Base-by-base conservation (phyloP, 2,797 vertebrate genomes). In the Silurus aristotelis region DNA sequence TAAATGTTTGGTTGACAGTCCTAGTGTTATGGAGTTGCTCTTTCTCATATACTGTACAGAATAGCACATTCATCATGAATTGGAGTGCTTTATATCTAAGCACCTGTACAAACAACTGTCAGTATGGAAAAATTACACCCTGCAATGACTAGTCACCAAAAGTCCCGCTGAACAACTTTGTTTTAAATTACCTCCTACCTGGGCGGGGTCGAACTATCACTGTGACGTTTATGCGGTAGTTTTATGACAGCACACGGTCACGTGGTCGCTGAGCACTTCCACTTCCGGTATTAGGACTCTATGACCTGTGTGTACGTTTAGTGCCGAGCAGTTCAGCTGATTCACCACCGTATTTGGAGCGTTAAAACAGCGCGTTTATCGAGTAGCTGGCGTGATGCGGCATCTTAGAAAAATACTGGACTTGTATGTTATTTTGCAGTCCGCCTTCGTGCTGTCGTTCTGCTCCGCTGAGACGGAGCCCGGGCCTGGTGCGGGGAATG, bases 381-480 rank as follows among this genome's bases (percentile, higher is more conserved):
- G 22, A 15, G 17, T 38, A 61, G 14, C 38, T 17, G 38, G 25
- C 73, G 79, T 67, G 38, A 89, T 90, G 89, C 71, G 46, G 67
- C 38, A 31, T 72, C 52, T 87, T 25, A 83, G 52, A 13, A 87
- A 85, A 27, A 5, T 85, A 6, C 6, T 84, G 82, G 89, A 92
- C 43, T 25, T 91, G 0, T 93, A 90, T 88, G 0, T 90, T 0
- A 77, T 91, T 0, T 1, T 94, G 1, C 92, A 94, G 68, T 86
- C 89, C 17, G 46, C 83, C 43, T 15, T 95, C 46, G 91, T 87
- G 84, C 86, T 90, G 31, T 88, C 91, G 12, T 89, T 61, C 76
- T 89, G 93, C 82, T 94, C 94, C 87, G 88, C 88, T 2, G 95
- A 96, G n/a, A 75, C 92, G 66, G 95, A 96, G 2, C 27, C 93